These are phyloP conservation scores for Bombus confusus DNA, from an alignment of 1,140 invertebrate species.

Conservation along the genomic window DNA sequence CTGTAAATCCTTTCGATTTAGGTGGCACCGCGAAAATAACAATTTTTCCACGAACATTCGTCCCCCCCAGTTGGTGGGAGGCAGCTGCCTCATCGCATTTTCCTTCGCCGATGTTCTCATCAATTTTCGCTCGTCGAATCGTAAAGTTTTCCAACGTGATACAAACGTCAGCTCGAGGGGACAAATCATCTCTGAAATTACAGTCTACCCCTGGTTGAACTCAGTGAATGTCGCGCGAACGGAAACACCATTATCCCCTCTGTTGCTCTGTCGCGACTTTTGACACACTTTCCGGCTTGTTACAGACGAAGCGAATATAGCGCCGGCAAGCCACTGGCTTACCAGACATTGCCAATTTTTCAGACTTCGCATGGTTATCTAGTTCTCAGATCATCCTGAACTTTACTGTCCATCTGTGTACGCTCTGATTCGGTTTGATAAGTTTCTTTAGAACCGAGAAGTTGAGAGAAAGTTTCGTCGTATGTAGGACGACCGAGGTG, in stretches of 20 bases:
- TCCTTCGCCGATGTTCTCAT: background rate
- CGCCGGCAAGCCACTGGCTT: background rate
- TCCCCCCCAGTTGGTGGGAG: too few species aligned
- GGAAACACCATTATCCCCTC: background rate
- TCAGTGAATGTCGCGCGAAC: background rate
- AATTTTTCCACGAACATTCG: conserved; percentile 4
- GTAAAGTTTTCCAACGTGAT: background rate
- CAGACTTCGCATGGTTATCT: background rate
- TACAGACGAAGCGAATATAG: conserved; percentile 14
- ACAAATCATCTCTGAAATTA: conserved; percentile 19
- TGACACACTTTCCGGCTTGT: conserved; percentile 29
- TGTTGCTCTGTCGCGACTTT: conserved; percentile 9
- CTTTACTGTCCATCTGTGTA: conserved; percentile 11
- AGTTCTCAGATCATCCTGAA: background rate
- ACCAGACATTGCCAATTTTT: conserved; percentile 30
- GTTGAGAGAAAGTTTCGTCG: background rate
- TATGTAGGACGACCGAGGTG: background rate
- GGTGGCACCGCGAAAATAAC: conserved; percentile 28
- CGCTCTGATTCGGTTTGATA: conserved; percentile 34
- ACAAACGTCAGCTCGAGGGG: background rate
- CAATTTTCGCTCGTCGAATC: background rate
- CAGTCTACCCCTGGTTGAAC: background rate
- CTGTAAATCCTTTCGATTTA: conserved; percentile 44
- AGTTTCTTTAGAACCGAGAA: background rate
- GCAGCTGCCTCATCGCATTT: too few species aligned